Conservation (phyloP, 2,797 vertebrate species). For the Typhlichthys eigenmanni region DNA sequence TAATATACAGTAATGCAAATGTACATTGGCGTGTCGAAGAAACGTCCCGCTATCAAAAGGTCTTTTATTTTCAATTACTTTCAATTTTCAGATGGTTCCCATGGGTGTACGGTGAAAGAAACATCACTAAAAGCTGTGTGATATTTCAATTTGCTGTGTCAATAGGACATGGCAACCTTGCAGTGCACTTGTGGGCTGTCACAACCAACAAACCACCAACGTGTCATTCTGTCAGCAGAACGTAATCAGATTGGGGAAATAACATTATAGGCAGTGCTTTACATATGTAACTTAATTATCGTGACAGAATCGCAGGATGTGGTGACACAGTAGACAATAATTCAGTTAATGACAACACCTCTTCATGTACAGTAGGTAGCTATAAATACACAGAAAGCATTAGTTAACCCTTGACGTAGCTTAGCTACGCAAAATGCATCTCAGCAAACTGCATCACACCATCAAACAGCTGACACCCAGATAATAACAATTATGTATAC, state of each 20-base stretch:
- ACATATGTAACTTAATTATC: slow-evolving; percentile 81
- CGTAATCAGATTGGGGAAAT: slow-evolving; percentile 76
- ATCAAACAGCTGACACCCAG: slow-evolving; percentile 37
- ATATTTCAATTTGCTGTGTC: slow-evolving; percentile 24
- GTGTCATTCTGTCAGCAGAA: slow-evolving; percentile 64
- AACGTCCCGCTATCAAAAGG: no score
- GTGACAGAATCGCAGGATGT: slow-evolving; percentile 68
- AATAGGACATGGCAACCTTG: slow-evolving; percentile 66
- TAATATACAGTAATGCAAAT: no score
- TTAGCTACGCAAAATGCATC: slow-evolving; percentile 56
- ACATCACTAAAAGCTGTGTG: slow-evolving; percentile 24
- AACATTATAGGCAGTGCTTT: slow-evolving; percentile 73
- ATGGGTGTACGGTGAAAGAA: slow-evolving; percentile 16
- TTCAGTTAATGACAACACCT: slow-evolving; percentile 70
- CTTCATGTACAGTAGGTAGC: slow-evolving; percentile 46
- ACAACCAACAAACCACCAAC: slow-evolving; percentile 54
- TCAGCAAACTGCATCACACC: slow-evolving; percentile 37
- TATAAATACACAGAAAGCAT: slow-evolving; percentile 63
- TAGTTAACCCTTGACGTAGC: slow-evolving; percentile 65
- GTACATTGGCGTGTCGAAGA: no score
- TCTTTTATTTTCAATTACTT: no score
- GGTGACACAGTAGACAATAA: slow-evolving; percentile 64
- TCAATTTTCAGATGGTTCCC: not conserved
- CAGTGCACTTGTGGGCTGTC: slow-evolving; percentile 38
- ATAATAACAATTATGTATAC: slow-evolving; percentile 14